Base-by-base conservation (phyloP, 2,888 invertebrate genomes). In the Clostera curtula region DNA sequence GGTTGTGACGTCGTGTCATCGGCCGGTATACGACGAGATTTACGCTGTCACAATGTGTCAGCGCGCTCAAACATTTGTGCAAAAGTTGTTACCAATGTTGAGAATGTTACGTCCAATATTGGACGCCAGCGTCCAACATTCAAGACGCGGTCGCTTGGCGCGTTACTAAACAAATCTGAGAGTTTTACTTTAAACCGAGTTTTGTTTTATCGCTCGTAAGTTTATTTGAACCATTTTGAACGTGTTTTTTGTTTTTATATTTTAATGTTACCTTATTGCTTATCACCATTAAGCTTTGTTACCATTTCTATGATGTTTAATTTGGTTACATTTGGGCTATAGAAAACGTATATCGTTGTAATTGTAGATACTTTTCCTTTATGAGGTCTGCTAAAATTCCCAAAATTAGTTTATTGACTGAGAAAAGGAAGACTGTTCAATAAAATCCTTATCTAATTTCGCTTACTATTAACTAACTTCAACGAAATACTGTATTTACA, bases 241-340 rank as follows among this genome's bases (percentile, higher is more conserved):
- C 53, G 57, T 65, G 65, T 59, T 56, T 52, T 54, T 57, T 59
- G 57, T 61, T 58, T 53, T 41, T 53, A 40, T 44, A 41, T 56
- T 43, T 34, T 52, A 49, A 60, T 52, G 63, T 66, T 63, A 65
- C 62, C 58, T 57, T 59, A 43, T 55, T 58, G 58, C 56, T 61
- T 67, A 61, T 70, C 68, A 73, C 67, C 67, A 68, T 65, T 59
- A 73, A 63, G 62, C 59, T 64, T 64, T 63, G 76, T 79, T 77
- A 79, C 77, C 74, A 74, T 69, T 49, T 38, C 41, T 65, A 60
- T 57, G 48, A 53, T 65, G 58, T 63, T 54, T 54, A 47, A 51
- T 53, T 60, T 46, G 51, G 50, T 60, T 56, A 49, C 34, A 36
- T 34, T 29, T 42, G 36, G 27, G 35, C 30, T 36, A 29, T 23